These are phyloP conservation scores for Phylloscopus trochiloides DNA, from an alignment of 2,113 vertebrate genomes.

Conservation along the genomic window DNA sequence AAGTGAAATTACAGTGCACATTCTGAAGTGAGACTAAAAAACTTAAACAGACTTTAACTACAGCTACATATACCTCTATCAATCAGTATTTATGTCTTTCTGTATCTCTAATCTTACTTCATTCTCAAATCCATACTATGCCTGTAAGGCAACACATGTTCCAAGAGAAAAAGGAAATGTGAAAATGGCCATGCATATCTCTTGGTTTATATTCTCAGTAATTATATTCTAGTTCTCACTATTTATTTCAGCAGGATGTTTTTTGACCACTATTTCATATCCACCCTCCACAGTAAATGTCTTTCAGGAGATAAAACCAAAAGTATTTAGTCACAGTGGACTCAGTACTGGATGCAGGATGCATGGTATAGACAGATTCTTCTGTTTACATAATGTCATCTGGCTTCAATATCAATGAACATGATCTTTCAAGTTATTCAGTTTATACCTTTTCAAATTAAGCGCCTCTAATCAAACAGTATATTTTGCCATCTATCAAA, in stretches of 20 bases:
- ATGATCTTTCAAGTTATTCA: neutral
- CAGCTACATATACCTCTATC: neutral
- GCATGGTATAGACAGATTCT: neutral
- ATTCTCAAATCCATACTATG: neutral
- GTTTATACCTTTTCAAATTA: neutral
- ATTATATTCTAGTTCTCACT: neutral
- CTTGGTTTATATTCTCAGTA: neutral
- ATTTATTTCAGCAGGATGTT: neutral
- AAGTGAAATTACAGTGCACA: neutral
- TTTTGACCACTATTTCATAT: neutral
- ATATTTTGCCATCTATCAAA: neutral
- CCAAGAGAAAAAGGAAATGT: neutral
- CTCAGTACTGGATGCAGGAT: neutral
- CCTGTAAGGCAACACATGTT: neutral
- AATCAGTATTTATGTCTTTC: neutral
- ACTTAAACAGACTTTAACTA: neutral
- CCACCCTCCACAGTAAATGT: neutral
- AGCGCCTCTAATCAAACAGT: neutral
- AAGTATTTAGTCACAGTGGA: neutral
- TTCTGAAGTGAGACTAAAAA: neutral
- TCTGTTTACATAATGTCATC: neutral
- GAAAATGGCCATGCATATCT: neutral
- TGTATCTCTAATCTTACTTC: neutral
- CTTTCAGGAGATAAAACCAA: neutral
- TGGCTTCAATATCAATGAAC: neutral